Evolutionary conservation across 2,113 vertebrate genomes (phyloP), one percentile per base, ranked within the genome.

Genomic region (Scortum barcoo): DNA sequence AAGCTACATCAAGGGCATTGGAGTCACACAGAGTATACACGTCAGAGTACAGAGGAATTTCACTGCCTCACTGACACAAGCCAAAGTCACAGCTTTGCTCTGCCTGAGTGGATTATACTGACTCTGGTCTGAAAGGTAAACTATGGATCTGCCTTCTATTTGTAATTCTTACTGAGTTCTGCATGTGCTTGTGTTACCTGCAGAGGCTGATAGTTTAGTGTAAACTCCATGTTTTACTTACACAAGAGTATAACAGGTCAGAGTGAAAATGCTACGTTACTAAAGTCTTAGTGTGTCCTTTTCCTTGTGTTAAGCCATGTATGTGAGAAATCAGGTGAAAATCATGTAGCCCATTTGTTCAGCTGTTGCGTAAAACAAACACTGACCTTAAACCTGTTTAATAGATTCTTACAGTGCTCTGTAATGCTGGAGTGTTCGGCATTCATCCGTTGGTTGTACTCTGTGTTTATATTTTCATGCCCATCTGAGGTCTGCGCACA

Each of bases 391-490:
- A 69, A 8, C n/a, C 16, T 53, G 9, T 65, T 5, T 16, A 0
- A 56, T 11, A 69, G 20, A n/a, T 69, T 72, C 40, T 26, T 9
- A 42, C 7, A 40, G 46, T 48, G 9, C 14, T 70, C 42, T 72
- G 13, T 26, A 65, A 48, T 33, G 60, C 1, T 13, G 30, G 22
- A 56, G 58, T 1, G 0, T 76, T 77, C 22, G 33, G 7, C 33
- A 17, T 54, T 72, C 40, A 20, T 65, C 24, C 56, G 60, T 24
- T 1, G 57, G n/a, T 67, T 81, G 80, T 74, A 46, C 20, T 72
- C 86, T 86, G 80, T 94, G 93, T 95, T 95, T 94, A 92, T 93
- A 88, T 92, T 92, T 76, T 80, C 86, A 83, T 78, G 56, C 65
- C 82, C 60, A 57, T 88, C 86, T 87, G 80, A 57, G 74, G 85